phyloP scores from a whole-genome alignment of 2,797 vertebrate species.

The Onychomys arenicola region DNA sequence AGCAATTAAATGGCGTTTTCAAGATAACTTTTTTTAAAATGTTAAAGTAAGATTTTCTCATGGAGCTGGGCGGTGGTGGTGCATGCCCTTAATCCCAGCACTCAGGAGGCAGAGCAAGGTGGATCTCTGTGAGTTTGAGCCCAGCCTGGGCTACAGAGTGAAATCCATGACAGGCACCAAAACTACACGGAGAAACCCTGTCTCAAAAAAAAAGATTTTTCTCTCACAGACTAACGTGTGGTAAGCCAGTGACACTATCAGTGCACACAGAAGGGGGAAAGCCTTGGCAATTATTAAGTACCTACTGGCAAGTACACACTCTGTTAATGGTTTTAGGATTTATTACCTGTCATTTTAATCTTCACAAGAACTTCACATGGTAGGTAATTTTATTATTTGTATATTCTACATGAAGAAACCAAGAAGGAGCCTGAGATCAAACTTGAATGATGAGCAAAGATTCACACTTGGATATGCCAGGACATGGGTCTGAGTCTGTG shows the following conservation, averaged over 20 bases:
- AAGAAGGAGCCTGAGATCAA: neutral
- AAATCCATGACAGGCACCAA: too few species aligned
- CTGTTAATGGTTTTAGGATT: neutral
- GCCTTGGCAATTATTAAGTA: neutral
- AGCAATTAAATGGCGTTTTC: slow-evolving; percentile 45
- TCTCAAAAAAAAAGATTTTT: neutral
- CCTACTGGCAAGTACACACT: neutral
- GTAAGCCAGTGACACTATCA: neutral
- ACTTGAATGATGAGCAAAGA: neutral
- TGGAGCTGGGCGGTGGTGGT: too few species aligned
- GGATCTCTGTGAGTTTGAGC: too few species aligned
- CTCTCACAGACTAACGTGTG: neutral
- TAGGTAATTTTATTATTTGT: neutral
- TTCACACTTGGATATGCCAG: neutral
- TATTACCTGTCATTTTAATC: slow-evolving; percentile 32
- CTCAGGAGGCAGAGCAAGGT: too few species aligned
- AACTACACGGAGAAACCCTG: too few species aligned
- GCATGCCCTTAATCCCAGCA: too few species aligned
- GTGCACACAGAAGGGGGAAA: neutral
- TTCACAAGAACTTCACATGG: neutral
- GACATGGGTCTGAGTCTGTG: neutral
- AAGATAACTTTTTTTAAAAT: neutral
- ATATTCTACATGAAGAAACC: slow-evolving; percentile 24
- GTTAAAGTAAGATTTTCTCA: slow-evolving; percentile 15
- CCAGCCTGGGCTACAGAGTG: too few species aligned